These are phyloP conservation scores for Gadus chalcogrammus DNA, from an alignment of 2,113 vertebrate species.

Conservation along the genomic window DNA sequence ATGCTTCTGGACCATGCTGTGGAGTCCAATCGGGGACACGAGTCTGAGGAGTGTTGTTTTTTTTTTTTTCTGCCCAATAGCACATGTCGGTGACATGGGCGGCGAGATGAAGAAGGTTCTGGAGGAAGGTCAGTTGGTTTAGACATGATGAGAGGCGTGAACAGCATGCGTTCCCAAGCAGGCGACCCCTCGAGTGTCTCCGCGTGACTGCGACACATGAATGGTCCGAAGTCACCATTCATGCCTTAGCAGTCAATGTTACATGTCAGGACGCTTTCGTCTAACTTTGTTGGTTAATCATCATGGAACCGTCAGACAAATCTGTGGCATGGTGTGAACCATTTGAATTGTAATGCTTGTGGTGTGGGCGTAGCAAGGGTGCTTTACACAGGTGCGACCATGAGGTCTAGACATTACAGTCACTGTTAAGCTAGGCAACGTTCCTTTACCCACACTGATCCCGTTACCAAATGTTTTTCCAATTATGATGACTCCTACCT, in stretches of 20 bases:
- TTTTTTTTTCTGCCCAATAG: conserved; percentile 28
- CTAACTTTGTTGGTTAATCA: conserved; percentile 12
- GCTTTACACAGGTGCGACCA: not conserved
- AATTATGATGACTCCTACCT: too few species aligned
- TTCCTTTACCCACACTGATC: too few species aligned
- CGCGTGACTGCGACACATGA: too few species aligned
- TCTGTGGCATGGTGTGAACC: conserved; percentile 39
- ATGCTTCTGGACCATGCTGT: conserved; percentile 40
- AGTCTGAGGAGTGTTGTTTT: not conserved
- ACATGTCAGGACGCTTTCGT: conserved; percentile 10
- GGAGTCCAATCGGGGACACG: not conserved
- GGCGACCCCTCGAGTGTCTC: too few species aligned
- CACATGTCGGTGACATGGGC: conserved; percentile 31
- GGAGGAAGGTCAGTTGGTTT: conserved; percentile 58
- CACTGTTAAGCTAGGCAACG: too few species aligned
- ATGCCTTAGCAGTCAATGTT: not conserved
- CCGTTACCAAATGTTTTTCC: too few species aligned
- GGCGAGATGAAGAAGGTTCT: conserved; percentile 27
- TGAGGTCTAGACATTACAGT: too few species aligned
- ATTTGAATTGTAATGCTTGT: not conserved
- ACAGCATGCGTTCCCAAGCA: too few species aligned
- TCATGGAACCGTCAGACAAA: conserved; percentile 12
- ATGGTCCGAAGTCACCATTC: too few species aligned
- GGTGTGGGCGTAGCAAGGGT: not conserved
- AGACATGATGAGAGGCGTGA: too few species aligned